A percentile compares a stretch with the other conserved stretches of the same genome.
phyloP scores from a whole-genome alignment of 1,140 invertebrate species.

The Yoshiicerus persimilis region DNA sequence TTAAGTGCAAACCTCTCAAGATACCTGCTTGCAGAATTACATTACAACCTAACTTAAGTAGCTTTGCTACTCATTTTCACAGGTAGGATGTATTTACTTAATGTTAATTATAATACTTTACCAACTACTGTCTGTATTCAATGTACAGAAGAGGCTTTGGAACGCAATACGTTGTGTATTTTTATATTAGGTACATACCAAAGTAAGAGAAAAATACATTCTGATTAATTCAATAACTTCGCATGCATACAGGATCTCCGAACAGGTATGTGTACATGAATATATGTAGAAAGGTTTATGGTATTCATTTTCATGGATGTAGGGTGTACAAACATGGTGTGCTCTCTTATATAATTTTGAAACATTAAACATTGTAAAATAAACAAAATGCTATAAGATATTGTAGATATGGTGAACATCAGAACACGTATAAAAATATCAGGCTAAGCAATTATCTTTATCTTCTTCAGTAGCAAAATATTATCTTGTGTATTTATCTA shows the following conservation, averaged over 20 bases:
- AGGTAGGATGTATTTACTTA: neutral
- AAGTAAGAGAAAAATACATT: neutral
- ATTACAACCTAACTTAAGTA: neutral
- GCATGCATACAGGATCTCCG: no score
- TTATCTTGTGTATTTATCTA: no score
- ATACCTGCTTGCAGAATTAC: neutral
- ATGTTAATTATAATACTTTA: neutral
- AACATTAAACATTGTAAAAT: neutral
- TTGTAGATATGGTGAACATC: no score
- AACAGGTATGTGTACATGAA: neutral
- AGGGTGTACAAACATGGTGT: no score
- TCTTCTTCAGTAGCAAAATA: neutral
- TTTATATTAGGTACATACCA: neutral
- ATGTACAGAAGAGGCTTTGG: neutral
- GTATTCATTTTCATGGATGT: no score
- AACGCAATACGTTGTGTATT: no score
- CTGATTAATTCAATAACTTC: neutral
- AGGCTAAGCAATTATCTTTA: no score
- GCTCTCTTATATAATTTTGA: neutral
- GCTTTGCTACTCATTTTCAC: no score
- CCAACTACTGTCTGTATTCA: neutral
- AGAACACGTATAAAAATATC: neutral
- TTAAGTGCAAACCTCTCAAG: neutral
- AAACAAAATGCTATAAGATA: neutral
- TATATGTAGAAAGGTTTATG: no score